Base-by-base conservation (phyloP, 37 sponge, comb jelly and placozoan species). In the Beroe forskalii region DNA sequence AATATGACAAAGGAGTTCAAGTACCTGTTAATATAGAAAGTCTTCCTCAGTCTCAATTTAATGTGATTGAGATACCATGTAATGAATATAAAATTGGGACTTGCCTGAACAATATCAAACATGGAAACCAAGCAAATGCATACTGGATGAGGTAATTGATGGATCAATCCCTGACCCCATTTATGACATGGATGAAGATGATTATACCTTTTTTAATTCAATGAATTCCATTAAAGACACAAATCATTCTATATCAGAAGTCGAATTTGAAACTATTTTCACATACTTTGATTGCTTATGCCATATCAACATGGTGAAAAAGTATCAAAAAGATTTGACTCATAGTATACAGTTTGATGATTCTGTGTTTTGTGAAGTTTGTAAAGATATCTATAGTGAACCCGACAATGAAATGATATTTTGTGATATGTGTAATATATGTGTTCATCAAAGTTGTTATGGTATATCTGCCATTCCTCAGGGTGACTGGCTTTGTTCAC, bases 371-470 rank as follows among this genome's bases (percentile, higher is more conserved):
- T 99, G 99, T 94, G 99, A 96, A 24, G 96, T 99, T 6, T 99
- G 99, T 62, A 90, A 93, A 63, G 96, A 95, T 90, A 95, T 99
- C 32, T 90, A 96, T 38, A 91, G 95, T 91, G 96, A 96, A 91
- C 96, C 95, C 23, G 76, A 76, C 39, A 99, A 99, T 91, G 99
- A 95, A 43, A 95, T 99, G 93, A 93, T 99, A 19, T 99, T 99
- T 90, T 99, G 99, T 91, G 99, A 99, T 64, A 43, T 43, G 0
- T 99, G 99, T 48, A 96, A 99, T 62, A 91, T 99, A 32, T 99
- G 99, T 92, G 96, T 99, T 28, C 99, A 99, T 41, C 99, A 99
- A 94, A 96, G 96, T 4, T 99, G 99, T 64, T 99, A 99, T 92
- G 99, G 99, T 17, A 89, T 99, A 6, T 20, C 76, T 14, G 89